These are phyloP conservation scores for Hirtodrosophila histrioides DNA, from an alignment of 2,888 invertebrate species.

Conservation along the genomic window DNA sequence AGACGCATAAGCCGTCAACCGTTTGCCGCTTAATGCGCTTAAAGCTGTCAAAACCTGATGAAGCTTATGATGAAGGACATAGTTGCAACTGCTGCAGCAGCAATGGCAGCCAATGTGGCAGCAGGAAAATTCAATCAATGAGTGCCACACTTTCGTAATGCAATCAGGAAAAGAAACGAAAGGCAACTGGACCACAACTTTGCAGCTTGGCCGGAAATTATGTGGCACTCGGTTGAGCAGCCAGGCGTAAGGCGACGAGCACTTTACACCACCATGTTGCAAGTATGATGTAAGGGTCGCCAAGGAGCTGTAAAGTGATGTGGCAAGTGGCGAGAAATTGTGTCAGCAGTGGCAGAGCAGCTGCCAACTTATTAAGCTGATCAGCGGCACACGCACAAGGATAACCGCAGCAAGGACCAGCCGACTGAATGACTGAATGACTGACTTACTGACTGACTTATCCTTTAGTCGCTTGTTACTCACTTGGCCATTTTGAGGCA, in stretches of 20 bases:
- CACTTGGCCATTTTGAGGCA: slow-evolving; percentile 15
- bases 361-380: slow-evolving; percentile 62
- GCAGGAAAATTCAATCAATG: slow-evolving; percentile 64
- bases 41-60: slow-evolving; percentile 38
- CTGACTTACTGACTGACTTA: slow-evolving; percentile 60
- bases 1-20: slow-evolving; percentile 43
- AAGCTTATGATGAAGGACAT: slow-evolving; percentile 10
- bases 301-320: slow-evolving; percentile 36
- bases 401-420: slow-evolving; percentile 18
- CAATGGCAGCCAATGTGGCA: slow-evolving; percentile 15
- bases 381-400: slow-evolving; percentile 54
- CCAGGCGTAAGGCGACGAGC: slow-evolving; percentile 59
- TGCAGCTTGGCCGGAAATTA: slow-evolving; percentile 54
- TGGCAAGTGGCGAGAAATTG: slow-evolving; percentile 56
- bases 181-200: slow-evolving; percentile 7
- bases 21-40: slow-evolving; percentile 54
- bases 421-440: slow-evolving; percentile 36
- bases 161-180: slow-evolving; percentile 43
- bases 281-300: slow-evolving; percentile 58
- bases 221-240: slow-evolving; percentile 68
- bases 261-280: slow-evolving; percentile 22
- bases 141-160: slow-evolving; percentile 36
- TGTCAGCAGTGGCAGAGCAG: slow-evolving; percentile 60
- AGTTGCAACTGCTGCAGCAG: slow-evolving; percentile 11
- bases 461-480: slow-evolving; percentile 15